Evolutionary conservation across 2,113 vertebrate species (phyloP).

Genomic region (Dascyllus trimaculatus): DNA sequence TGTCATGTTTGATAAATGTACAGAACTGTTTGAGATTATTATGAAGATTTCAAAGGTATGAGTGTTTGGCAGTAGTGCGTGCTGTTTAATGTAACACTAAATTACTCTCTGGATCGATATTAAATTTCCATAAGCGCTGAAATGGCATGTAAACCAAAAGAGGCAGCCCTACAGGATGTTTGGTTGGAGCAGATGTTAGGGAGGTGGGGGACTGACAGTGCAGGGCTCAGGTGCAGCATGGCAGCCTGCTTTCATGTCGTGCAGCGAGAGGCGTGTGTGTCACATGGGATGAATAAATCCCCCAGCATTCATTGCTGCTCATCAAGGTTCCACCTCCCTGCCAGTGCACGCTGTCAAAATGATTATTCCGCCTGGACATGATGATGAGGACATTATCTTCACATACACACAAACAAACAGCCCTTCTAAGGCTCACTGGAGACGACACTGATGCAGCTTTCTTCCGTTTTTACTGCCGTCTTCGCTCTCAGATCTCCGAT

Average conservation of each 20-base stretch:
- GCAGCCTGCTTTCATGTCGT: conserved; percentile 33
- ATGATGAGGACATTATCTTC: conserved; percentile 56
- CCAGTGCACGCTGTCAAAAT: conserved; percentile 61
- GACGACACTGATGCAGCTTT: conserved; percentile 34
- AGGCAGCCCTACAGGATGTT: conserved; percentile 5
- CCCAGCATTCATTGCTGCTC: conserved; percentile 71
- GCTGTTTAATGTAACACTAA: background rate
- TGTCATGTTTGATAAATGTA: background rate
- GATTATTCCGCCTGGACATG: conserved; percentile 72
- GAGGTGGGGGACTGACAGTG: conserved; percentile 34
- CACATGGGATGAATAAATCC: conserved; percentile 62
- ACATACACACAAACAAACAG: conserved; percentile 49
- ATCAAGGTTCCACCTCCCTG: conserved; percentile 60
- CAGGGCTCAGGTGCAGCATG: conserved; percentile 67
- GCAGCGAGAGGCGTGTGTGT: conserved; percentile 26
- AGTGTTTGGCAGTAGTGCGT: background rate
- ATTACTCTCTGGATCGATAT: background rate
- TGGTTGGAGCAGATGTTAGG: conserved; percentile 50
- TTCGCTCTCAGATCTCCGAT: background rate
- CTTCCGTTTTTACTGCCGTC: conserved; percentile 1
- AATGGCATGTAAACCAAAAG: conserved; percentile 3
- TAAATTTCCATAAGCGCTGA: conserved; percentile 1
- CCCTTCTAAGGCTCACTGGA: conserved; percentile 19
- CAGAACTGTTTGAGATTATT: too few relatives aligned
- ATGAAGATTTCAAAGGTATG: background rate